Conservation (phyloP, 2,888 invertebrate species). For the Amphipyra tragopoginis region DNA sequence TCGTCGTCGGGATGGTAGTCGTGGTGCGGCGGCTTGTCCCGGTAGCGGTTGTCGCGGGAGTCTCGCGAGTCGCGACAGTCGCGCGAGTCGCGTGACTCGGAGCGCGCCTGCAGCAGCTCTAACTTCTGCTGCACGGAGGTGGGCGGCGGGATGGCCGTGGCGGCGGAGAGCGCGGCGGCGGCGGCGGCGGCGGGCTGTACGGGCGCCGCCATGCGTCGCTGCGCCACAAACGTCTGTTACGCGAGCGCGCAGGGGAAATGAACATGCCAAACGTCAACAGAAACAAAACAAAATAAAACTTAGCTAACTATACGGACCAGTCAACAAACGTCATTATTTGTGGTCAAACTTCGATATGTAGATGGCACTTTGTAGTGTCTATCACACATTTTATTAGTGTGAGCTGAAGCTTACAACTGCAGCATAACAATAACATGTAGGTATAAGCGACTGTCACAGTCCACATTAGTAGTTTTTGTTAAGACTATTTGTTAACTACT, state of each 20-base stretch:
- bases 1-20: slow-evolving; percentile 76
- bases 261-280: slow-evolving; percentile 8
- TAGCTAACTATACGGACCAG: neutral
- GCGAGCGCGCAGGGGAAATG: neutral
- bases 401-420: too few species aligned
- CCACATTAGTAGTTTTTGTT: too few species aligned
- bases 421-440: too few species aligned
- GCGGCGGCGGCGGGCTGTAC: slow-evolving; percentile 88
- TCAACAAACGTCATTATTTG: neutral
- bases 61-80: slow-evolving; percentile 57
- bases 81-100: slow-evolving; percentile 55
- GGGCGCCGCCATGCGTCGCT: slow-evolving; percentile 85
- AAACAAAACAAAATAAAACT: slow-evolving; percentile 18
- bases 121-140: slow-evolving; percentile 86
- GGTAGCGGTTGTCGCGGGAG: slow-evolving; percentile 69
- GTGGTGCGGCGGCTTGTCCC: slow-evolving; percentile 66
- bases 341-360: too few species aligned
- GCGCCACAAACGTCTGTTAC: slow-evolving; percentile 84
- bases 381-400: too few species aligned
- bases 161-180: slow-evolving; percentile 86
- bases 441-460: too few species aligned
- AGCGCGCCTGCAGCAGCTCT: slow-evolving; percentile 84
- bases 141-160: slow-evolving; percentile 87
- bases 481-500: too few species aligned
- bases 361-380: too few species aligned